A percentile compares a stretch with the other conserved stretches of the same genome.
phyloP scores from a whole-genome alignment of 2,888 invertebrate species.

The Parthenolecanium corni region DNA sequence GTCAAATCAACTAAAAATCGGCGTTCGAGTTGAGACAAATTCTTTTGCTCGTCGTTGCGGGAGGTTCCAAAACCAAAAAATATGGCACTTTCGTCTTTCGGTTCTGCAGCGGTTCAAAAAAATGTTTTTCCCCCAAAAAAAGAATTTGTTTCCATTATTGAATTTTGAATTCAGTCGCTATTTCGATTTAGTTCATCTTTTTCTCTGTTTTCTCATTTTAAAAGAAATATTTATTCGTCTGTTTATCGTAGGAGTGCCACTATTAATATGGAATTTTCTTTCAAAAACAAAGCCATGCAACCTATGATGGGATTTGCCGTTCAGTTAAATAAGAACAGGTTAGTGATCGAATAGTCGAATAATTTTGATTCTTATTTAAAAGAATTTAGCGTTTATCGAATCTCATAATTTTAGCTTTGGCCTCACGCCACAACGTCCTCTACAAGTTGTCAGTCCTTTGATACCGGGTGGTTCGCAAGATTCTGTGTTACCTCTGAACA shows the following conservation, averaged over 20 bases:
- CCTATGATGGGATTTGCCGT: constrained; percentile 93
- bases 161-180: no score
- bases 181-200: background rate
- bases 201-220: constrained; percentile 2
- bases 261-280: constrained; percentile 88
- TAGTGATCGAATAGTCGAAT: no score
- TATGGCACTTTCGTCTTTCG: no score
- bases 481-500: constrained; percentile 63
- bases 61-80: no score
- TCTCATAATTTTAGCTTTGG: constrained; percentile 61
- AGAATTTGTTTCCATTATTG: no score
- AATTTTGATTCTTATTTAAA: no score
- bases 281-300: constrained; percentile 97
- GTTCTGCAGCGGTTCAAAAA: no score
- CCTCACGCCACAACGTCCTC: constrained; percentile 68
- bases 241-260: constrained; percentile 52
- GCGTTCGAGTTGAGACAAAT: no score
- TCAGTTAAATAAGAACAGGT: constrained; percentile 92
- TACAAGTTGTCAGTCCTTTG: constrained; percentile 64
- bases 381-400: background rate
- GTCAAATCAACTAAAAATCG: no score
- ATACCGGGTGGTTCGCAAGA: constrained; percentile 70
- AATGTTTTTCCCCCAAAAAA: no score
- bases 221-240: no score
- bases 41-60: no score